These are phyloP conservation scores for Diaperis boleti DNA, from an alignment of 2,888 invertebrate genomes.

Conservation along the genomic window DNA sequence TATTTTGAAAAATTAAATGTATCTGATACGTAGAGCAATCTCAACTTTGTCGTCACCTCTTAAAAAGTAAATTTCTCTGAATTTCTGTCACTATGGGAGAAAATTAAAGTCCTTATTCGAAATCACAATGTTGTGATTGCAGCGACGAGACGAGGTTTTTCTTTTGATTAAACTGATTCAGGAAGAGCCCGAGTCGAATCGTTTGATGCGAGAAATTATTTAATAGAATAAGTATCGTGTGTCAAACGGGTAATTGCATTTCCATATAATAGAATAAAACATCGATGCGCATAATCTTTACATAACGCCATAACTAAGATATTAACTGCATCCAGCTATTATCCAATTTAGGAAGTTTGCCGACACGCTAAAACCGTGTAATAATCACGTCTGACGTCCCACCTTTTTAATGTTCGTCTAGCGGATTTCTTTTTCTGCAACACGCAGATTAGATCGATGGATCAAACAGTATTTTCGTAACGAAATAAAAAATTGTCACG, in stretches of 20 bases:
- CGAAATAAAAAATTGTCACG: constrained; percentile 32
- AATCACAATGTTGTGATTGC: too few relatives aligned
- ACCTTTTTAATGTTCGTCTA: constrained; percentile 30
- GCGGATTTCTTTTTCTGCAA: constrained; percentile 21
- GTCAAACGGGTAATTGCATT: neutral
- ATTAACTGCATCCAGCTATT: constrained; percentile 26
- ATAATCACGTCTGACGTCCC: constrained; percentile 27
- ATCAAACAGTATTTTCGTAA: constrained; percentile 34
- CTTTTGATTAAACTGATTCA: too few relatives aligned
- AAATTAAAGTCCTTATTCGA: too few relatives aligned
- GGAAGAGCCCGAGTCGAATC: too few relatives aligned
- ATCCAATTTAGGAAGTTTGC: constrained; percentile 31
- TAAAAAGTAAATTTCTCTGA: too few relatives aligned
- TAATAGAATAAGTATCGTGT: neutral
- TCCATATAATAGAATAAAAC: neutral
- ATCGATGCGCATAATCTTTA: constrained; percentile 1
- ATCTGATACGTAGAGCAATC: too few relatives aligned
- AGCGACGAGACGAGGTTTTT: too few relatives aligned
- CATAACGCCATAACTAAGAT: constrained; percentile 3
- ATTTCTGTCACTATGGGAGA: too few relatives aligned
- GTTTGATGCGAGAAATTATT: neutral
- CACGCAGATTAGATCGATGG: constrained; percentile 28
- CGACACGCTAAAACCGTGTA: constrained; percentile 33
- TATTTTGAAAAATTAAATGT: too few relatives aligned
- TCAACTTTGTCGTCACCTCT: too few relatives aligned